phyloP scores from a whole-genome alignment of 2,113 vertebrate genomes.

The Xiphophorus hellerii region DNA sequence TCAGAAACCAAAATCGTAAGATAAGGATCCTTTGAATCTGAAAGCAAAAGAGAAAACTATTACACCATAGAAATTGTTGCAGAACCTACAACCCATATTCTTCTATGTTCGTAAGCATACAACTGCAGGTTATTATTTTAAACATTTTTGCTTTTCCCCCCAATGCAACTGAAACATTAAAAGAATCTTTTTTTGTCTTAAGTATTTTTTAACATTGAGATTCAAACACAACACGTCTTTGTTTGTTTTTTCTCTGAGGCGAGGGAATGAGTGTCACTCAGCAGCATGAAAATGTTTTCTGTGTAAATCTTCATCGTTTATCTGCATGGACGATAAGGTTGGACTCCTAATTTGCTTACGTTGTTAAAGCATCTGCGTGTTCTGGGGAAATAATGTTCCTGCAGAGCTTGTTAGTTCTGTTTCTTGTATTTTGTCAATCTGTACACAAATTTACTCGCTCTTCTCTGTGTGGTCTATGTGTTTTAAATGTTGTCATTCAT shows the following conservation, averaged over 20 bases:
- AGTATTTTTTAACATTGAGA: background rate
- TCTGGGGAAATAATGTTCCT: slow-evolving; percentile 51
- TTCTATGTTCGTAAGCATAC: too few relatives aligned
- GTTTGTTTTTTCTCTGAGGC: background rate
- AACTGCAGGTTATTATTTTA: too few relatives aligned
- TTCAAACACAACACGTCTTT: background rate
- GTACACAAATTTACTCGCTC: slow-evolving; percentile 16
- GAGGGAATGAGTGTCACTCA: slow-evolving; percentile 16
- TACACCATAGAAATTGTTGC: too few relatives aligned
- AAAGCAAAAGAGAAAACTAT: too few relatives aligned
- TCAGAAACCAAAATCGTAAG: too few relatives aligned
- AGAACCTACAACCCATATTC: too few relatives aligned
- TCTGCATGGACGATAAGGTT: slow-evolving; percentile 50
- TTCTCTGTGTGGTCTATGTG: background rate
- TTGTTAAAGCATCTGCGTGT: slow-evolving; percentile 35
- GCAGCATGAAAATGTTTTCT: slow-evolving; percentile 9
- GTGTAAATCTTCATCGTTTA: slow-evolving; percentile 40
- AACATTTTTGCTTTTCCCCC: too few relatives aligned
- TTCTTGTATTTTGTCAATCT: slow-evolving; percentile 26
- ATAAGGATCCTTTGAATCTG: too few relatives aligned
- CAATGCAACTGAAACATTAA: too few relatives aligned
- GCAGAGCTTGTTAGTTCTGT: slow-evolving; percentile 49
- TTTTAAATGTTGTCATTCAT: slow-evolving; percentile 10
- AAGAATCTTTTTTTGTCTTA: too few relatives aligned
- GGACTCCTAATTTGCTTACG: slow-evolving; percentile 53